These are phyloP conservation scores for Salminus brasiliensis DNA, from an alignment of 2,113 vertebrate species.

Conservation along the genomic window DNA sequence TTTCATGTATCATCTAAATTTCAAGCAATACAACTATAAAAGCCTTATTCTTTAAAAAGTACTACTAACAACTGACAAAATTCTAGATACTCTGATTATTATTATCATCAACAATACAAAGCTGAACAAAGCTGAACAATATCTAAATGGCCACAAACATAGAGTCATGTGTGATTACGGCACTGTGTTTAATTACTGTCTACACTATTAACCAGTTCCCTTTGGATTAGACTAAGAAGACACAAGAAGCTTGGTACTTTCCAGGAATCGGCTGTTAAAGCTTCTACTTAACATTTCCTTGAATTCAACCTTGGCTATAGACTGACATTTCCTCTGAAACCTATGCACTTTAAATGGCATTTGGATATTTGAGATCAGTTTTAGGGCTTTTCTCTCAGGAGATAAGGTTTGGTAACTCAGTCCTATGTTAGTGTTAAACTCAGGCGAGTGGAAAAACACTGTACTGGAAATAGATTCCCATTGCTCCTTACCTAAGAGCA, in stretches of 20 bases:
- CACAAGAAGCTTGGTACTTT: neutral
- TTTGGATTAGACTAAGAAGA: neutral
- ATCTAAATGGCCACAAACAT: too few species aligned
- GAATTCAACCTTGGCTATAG: neutral
- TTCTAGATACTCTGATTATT: too few species aligned
- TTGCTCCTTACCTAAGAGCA: neutral
- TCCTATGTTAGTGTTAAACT: neutral
- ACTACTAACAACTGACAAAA: too few species aligned
- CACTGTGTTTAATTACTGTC: neutral
- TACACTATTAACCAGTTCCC: neutral
- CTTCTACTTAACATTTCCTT: slow-evolving; percentile 18
- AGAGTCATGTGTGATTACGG: neutral
- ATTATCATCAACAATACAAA: neutral
- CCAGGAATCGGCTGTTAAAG: neutral
- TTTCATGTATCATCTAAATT: too few species aligned
- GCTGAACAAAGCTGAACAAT: neutral
- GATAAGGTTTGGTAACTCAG: neutral
- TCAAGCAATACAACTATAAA: too few species aligned
- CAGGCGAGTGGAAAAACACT: neutral
- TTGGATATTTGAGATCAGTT: neutral
- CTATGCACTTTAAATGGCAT: slow-evolving; percentile 5
- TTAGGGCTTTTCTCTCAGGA: neutral
- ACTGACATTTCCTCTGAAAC: slow-evolving; percentile 23
- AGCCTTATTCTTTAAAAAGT: too few species aligned
- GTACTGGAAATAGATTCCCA: slow-evolving; percentile 2